phyloP scores from a whole-genome alignment of 2,888 invertebrate genomes.

The Morpho achilles region DNA sequence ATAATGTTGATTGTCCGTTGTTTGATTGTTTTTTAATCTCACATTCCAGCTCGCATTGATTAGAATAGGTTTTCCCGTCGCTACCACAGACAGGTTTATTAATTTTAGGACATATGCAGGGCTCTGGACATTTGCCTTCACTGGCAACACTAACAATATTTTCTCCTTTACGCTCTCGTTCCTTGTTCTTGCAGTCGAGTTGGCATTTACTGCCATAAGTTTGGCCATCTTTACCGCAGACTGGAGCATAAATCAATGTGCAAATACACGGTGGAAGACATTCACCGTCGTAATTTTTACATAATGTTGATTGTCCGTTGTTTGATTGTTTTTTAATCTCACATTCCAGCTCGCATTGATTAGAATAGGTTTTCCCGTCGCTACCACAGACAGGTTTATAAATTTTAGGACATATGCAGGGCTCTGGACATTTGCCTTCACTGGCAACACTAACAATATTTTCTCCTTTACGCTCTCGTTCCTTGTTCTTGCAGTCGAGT shows the following conservation, averaged over 20 bases:
- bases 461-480: not conserved
- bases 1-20: constrained; percentile 2
- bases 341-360: constrained; percentile 8
- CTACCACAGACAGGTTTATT: constrained; percentile 28
- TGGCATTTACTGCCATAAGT: constrained; percentile 34
- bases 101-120: constrained; percentile 20
- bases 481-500: constrained; percentile 18
- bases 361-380: constrained; percentile 11
- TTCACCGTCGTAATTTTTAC: constrained; percentile 3
- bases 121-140: constrained; percentile 10
- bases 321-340: not conserved
- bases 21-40: constrained; percentile 16
- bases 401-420: constrained; percentile 20
- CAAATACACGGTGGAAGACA: not conserved
- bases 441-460: constrained; percentile 1
- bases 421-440: constrained; percentile 10
- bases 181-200: constrained; percentile 18
- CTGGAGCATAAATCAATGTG: not conserved
- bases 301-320: constrained; percentile 4
- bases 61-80: constrained; percentile 28
- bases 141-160: constrained; percentile 1
- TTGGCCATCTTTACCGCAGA: constrained; percentile 27
- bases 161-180: not conserved
- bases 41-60: constrained; percentile 24
- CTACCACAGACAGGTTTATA: constrained; percentile 23